Base-by-base conservation (phyloP, 2,888 invertebrate species). In the Epiblema foenella region DNA sequence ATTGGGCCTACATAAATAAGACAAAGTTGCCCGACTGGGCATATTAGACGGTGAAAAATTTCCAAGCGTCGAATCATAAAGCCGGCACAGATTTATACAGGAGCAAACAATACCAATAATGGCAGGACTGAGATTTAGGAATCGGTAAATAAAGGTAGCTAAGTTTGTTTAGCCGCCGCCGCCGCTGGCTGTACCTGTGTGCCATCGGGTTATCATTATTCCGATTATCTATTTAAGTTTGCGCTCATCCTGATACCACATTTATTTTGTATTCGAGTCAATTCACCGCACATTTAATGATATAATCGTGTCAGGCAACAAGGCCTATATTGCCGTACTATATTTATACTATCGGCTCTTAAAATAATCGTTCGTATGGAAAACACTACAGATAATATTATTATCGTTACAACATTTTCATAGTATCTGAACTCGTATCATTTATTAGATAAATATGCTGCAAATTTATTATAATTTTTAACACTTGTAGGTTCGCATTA, bases 21-120 rank as follows among this genome's bases (percentile, higher is more conserved):
- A 54, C 15, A 58, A 70, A 70, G 52, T 70, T 70, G 52, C 58
- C 54, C 54, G 37, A 29, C 52, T 10, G 59, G 46, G 65, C 70
- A n/a, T n/a, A 66, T 70, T 70, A 70, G 59, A 33, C 59, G 42
- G 65, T 70, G 70, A 65, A 70, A 70, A 70, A 70, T 66, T 59
- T 66, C 70, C 70, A 60, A 42, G 54, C 54, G 29, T 51, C 65
- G 65, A 54, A 70, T 70, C 70, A 66, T 70, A 70, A 66, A 66
- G 59, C 65, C 37, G 42, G 54, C 54, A 33, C 59, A 70, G 70
- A 70, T 66, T 66, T 66, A 66, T 66, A 66, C 46, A 56, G 58
- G 42, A 54, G 33, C 59, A 60, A 70, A 70, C 59, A 70, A 70
- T 65, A 56, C 65, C 70, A 70, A 70, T 70, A 70, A 42, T 60